Conservation (phyloP, 2,113 vertebrate genomes). For the Vicugna pacos region DNA sequence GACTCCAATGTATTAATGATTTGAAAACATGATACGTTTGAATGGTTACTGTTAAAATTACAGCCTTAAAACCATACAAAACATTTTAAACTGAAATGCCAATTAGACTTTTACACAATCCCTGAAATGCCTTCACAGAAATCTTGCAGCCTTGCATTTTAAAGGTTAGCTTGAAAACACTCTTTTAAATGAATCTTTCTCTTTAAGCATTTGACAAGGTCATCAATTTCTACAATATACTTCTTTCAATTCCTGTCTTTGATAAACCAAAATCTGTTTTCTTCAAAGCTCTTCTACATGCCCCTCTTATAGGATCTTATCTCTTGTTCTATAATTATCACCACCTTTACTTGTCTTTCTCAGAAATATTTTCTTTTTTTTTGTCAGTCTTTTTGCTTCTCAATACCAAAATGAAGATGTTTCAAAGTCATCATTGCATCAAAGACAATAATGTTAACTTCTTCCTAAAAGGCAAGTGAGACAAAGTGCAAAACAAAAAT, state of each 20-base stretch:
- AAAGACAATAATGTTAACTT: not conserved
- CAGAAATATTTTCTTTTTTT: not conserved
- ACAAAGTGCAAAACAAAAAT: not conserved
- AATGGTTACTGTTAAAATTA: not conserved
- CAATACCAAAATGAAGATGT: not conserved
- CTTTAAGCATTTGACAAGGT: conserved; percentile 30
- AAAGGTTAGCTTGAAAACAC: conserved; percentile 54
- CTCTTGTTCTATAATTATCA: not conserved
- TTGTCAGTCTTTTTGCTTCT: not conserved
- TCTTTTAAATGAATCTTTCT: conserved; percentile 25
- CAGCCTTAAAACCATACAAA: conserved; percentile 21
- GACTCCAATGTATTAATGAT: not conserved
- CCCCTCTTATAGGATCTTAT: not conserved
- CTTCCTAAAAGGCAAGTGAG: not conserved
- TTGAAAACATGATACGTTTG: not conserved
- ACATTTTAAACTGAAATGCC: conserved; percentile 47
- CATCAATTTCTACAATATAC: not conserved
- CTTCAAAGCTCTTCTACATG: not conserved
- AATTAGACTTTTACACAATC: conserved; percentile 54
- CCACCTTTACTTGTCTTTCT: not conserved
- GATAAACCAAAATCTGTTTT: not conserved
- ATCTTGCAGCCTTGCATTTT: conserved; percentile 15
- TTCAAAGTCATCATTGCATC: not conserved
- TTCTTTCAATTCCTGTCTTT: not conserved
- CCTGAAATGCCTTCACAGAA: conserved; percentile 8